Percentiles rank a stretch among this genome's conserved stretches.
phyloP scores from a whole-genome alignment of 2,797 vertebrate species.

The Hemibagrus guttatus region DNA sequence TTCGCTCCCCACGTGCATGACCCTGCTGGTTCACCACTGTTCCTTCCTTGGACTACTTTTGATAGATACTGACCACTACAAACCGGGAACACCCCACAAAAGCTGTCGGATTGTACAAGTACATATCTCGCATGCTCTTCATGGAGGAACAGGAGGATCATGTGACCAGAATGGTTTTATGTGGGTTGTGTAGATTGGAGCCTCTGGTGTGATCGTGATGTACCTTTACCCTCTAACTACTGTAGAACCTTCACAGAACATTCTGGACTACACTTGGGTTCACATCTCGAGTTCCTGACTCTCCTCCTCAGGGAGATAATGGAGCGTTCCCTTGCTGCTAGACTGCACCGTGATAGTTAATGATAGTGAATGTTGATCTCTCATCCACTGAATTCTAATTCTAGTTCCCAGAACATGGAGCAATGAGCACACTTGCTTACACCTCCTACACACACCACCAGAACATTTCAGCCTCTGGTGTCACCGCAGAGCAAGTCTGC shows the following conservation, averaged over 20 bases:
- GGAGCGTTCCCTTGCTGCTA: not conserved
- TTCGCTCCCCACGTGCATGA: too few relatives aligned
- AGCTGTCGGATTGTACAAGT: too few relatives aligned
- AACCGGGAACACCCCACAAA: too few relatives aligned
- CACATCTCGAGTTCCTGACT: not conserved
- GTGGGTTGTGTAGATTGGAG: too few relatives aligned
- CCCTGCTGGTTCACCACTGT: too few relatives aligned
- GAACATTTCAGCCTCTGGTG: constrained; percentile 29
- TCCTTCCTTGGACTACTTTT: too few relatives aligned
- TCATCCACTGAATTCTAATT: constrained; percentile 5
- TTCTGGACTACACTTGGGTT: not conserved
- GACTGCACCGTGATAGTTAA: not conserved
- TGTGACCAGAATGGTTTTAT: too few relatives aligned
- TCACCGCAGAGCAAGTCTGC: constrained; percentile 18
- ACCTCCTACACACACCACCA: constrained; percentile 22
- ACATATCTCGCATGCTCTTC: too few relatives aligned
- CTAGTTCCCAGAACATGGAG: constrained; percentile 23
- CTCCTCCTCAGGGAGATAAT: not conserved
- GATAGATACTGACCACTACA: too few relatives aligned
- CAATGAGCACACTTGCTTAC: not conserved
- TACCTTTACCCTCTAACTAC: not conserved
- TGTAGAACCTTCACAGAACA: not conserved
- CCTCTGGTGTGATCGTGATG: not conserved
- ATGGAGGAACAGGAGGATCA: too few relatives aligned
- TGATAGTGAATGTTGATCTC: not conserved